Percentiles rank a stretch among this genome's conserved stretches.
Conservation (phyloP, 2,888 invertebrate species). For the Pachliopta kotzebuea region DNA sequence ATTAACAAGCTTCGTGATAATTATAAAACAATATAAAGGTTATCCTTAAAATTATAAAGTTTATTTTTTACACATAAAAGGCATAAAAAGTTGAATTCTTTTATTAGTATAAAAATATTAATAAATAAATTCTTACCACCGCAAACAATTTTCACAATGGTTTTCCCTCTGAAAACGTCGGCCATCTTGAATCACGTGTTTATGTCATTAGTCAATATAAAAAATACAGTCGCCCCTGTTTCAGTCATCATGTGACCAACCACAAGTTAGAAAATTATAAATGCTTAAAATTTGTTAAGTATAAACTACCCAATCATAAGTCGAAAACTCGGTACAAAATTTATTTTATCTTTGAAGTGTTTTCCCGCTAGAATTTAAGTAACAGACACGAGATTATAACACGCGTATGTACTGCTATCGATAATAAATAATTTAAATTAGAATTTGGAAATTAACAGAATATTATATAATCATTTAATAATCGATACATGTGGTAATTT, state of each 20-base stretch:
- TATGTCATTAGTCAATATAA: conserved; percentile 52
- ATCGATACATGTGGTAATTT: conserved; percentile 33
- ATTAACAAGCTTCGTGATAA: neutral
- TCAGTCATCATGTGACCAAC: conserved; percentile 67
- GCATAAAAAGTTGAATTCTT: neutral
- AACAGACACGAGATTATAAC: conserved; percentile 23
- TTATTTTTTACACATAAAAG: neutral
- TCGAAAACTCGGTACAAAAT: conserved; percentile 32
- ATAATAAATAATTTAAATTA: neutral
- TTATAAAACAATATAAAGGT: neutral
- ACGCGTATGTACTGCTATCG: neutral
- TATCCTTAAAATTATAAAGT: neutral
- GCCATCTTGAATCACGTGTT: conserved; percentile 78
- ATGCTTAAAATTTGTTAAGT: conserved; percentile 44
- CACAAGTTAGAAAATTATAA: conserved; percentile 48
- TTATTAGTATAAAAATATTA: conserved; percentile 11
- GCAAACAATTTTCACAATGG: conserved; percentile 40
- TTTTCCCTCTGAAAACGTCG: conserved; percentile 52
- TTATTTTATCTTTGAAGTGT: conserved; percentile 35
- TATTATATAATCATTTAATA: conserved; percentile 13
- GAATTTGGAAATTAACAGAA: conserved; percentile 18
- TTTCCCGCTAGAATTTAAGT: conserved; percentile 48
- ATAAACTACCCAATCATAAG: conserved; percentile 45
- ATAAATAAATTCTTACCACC: conserved; percentile 54
- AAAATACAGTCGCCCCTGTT: conserved; percentile 47